Percentiles rank a stretch among this genome's conserved stretches.
Conservation (phyloP, 2,888 invertebrate species). For the Tetropium fuscum region DNA sequence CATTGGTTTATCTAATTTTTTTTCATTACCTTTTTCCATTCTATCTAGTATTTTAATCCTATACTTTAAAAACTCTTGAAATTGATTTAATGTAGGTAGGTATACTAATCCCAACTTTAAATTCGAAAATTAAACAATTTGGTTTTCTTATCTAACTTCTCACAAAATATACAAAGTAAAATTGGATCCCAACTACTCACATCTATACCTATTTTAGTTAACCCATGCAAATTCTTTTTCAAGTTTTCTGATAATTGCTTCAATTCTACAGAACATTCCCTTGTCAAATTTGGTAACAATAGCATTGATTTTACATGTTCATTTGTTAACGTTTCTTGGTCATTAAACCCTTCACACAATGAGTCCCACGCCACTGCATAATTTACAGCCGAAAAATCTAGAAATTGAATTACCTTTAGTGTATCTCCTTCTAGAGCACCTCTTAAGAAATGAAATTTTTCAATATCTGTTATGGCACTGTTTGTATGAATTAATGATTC, state of each 20-base stretch:
- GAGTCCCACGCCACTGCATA: constrained; percentile 31
- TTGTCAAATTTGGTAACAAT: constrained; percentile 1
- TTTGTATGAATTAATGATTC: constrained; percentile 31
- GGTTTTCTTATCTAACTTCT: constrained; percentile 27
- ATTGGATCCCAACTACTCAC: constrained; percentile 31
- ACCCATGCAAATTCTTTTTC: constrained; percentile 25
- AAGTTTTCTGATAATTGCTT: constrained; percentile 22
- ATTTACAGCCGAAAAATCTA: constrained; percentile 34
- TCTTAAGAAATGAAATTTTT: constrained; percentile 32
- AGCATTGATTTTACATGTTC: constrained; percentile 30
- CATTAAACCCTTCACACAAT: constrained; percentile 29
- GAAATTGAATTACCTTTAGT: constrained; percentile 19
- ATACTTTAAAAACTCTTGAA: background rate
- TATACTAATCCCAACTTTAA: background rate
- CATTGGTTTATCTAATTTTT: no score
- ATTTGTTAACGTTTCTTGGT: constrained; percentile 19
- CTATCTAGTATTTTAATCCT: background rate
- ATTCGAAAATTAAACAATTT: constrained; percentile 27
- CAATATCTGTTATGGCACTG: constrained; percentile 18
- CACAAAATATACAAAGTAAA: constrained; percentile 24
- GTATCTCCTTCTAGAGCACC: constrained; percentile 18
- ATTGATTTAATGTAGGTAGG: background rate
- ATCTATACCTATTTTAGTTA: constrained; percentile 22
- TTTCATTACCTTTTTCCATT: background rate
- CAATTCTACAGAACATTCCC: constrained; percentile 15